phyloP scores from a whole-genome alignment of 2,797 vertebrate species.

The Caiman crocodilus region DNA sequence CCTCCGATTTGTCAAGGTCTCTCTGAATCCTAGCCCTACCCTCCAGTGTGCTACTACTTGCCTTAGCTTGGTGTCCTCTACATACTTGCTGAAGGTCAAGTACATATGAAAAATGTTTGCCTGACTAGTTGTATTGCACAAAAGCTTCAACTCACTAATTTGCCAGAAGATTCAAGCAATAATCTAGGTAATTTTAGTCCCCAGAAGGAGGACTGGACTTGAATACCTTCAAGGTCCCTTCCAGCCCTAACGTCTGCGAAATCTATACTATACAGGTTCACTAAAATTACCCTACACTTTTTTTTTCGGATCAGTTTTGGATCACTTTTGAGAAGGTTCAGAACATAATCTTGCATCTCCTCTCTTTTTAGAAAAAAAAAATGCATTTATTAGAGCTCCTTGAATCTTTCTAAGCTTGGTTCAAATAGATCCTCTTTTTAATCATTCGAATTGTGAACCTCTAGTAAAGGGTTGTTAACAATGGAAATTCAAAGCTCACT shows the following conservation, averaged over 20 bases:
- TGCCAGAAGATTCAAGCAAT: not conserved
- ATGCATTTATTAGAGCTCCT: not conserved
- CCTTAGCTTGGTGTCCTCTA: too few relatives aligned
- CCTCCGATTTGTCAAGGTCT: too few relatives aligned
- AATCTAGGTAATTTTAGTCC: not conserved
- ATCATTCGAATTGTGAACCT: fast-evolving
- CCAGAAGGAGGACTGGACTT: too few relatives aligned
- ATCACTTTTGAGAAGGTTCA: not conserved
- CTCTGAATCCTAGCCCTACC: too few relatives aligned
- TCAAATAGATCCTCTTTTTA: not conserved
- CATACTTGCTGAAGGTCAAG: not conserved
- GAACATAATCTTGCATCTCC: not conserved
- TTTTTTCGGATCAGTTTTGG: not conserved
- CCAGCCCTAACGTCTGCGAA: too few relatives aligned
- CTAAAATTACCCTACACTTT: too few relatives aligned
- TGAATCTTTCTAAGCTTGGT: not conserved
- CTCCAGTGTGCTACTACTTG: not conserved
- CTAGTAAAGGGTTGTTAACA: not conserved
- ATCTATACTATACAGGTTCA: not conserved
- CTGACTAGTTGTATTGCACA: not conserved
- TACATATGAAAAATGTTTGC: not conserved
- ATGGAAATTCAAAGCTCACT: fast-evolving
- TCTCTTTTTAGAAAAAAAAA: not conserved
- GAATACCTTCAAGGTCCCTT: too few relatives aligned
- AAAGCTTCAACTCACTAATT: not conserved